phyloP scores from a whole-genome alignment of 2,888 invertebrate species.

The Lasioglossum villosulum region DNA sequence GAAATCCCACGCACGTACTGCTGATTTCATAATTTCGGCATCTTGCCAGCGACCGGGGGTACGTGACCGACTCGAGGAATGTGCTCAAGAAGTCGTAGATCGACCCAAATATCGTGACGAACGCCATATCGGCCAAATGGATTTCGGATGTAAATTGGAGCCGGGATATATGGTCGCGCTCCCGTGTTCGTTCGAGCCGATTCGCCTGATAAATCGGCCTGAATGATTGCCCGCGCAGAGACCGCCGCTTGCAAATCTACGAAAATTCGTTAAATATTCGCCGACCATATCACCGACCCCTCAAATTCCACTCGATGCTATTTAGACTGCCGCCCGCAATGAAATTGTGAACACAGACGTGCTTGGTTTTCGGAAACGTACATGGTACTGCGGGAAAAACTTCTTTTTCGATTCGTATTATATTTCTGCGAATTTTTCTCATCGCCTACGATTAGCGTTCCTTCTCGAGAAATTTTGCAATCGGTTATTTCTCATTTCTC shows the following conservation, averaged over 20 bases:
- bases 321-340: background rate
- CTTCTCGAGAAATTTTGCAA: too few species aligned
- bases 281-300: conserved; percentile 13
- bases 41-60: conserved; percentile 74
- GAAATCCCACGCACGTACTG: conserved; percentile 78
- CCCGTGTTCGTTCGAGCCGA: conserved; percentile 46
- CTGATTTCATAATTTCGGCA: conserved; percentile 83
- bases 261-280: conserved; percentile 56
- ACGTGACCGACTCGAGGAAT: conserved; percentile 75
- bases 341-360: too few species aligned
- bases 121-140: conserved; percentile 65
- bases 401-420: too few species aligned
- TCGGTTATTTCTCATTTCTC: too few species aligned
- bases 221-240: conserved; percentile 55
- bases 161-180: conserved; percentile 47
- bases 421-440: too few species aligned
- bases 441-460: too few species aligned
- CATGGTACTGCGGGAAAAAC: too few species aligned
- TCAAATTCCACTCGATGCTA: background rate
- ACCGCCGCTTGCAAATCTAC: conserved; percentile 39
- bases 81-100: conserved; percentile 75
- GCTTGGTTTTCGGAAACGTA: too few species aligned
- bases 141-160: conserved; percentile 66
- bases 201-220: conserved; percentile 54
- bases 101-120: conserved; percentile 76